These are phyloP conservation scores for Seriola aureovittata DNA, from an alignment of 2,113 vertebrate species.

Conservation along the genomic window DNA sequence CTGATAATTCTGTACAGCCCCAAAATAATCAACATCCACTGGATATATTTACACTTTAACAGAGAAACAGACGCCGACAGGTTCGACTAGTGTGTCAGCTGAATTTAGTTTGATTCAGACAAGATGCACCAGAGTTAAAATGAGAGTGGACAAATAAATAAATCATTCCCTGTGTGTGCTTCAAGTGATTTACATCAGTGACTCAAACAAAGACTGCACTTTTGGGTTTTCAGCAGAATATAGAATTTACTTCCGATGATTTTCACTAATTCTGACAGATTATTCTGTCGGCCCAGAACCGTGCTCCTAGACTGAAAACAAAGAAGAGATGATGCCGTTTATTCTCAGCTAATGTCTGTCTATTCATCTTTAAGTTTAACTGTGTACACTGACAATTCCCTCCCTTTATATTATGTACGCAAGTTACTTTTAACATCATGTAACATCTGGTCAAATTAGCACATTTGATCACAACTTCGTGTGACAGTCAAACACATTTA, in stretches of 20 bases:
- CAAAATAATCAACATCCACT: slow-evolving; percentile 35
- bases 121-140: background rate
- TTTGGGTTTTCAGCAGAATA: background rate
- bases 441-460: background rate
- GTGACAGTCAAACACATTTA: background rate
- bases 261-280: background rate
- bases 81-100: background rate
- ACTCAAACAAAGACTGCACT: background rate
- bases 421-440: no score
- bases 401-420: background rate
- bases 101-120: slow-evolving; percentile 15
- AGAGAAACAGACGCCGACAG: background rate
- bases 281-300: background rate
- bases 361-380: background rate
- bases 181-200: slow-evolving; percentile 14
- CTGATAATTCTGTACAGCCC: slow-evolving; percentile 35
- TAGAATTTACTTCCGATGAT: background rate
- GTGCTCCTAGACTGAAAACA: background rate
- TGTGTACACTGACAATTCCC: background rate
- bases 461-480: background rate
- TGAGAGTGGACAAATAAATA: slow-evolving; percentile 12
- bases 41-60: slow-evolving; percentile 50
- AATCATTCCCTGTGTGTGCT: background rate
- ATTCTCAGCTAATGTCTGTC: background rate
- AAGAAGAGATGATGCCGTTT: background rate